These are phyloP conservation scores for Subacronicta megacephala DNA, from an alignment of 2,888 invertebrate genomes.

Conservation along the genomic window DNA sequence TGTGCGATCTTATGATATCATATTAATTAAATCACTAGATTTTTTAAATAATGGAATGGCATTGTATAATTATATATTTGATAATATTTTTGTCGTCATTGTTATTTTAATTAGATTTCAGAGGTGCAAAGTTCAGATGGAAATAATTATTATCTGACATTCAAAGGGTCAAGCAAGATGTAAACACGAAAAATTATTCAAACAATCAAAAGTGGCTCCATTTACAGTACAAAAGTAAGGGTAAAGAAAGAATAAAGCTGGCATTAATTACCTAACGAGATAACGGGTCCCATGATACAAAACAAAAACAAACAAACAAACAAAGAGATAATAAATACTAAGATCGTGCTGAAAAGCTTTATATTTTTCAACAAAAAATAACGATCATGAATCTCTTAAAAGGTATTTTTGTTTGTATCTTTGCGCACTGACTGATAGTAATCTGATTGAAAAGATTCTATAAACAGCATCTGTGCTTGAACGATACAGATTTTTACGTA, in stretches of 20 bases:
- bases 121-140: no score
- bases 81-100: no score
- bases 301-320: constrained; percentile 20
- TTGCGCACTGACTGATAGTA: constrained; percentile 21
- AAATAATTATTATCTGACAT: no score
- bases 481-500: constrained; percentile 28
- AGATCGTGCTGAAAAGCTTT: constrained; percentile 28
- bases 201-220: no score
- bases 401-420: constrained; percentile 24
- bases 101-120: no score
- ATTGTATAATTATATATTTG: no score
- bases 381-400: constrained; percentile 46
- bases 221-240: constrained; percentile 4
- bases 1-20: no score
- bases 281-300: constrained; percentile 27
- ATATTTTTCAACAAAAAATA: constrained; percentile 31
- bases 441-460: constrained; percentile 39
- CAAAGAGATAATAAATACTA: constrained; percentile 17
- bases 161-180: no score
- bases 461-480: constrained; percentile 23
- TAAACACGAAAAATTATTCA: no score
- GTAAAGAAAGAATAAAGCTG: constrained; percentile 24
- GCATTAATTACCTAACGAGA: constrained; percentile 35
- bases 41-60: no score
- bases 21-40: no score